Conservation (phyloP, 30 jellyfish, hydroid and myxozoan genomes). For the Pelagia noctiluca region DNA sequence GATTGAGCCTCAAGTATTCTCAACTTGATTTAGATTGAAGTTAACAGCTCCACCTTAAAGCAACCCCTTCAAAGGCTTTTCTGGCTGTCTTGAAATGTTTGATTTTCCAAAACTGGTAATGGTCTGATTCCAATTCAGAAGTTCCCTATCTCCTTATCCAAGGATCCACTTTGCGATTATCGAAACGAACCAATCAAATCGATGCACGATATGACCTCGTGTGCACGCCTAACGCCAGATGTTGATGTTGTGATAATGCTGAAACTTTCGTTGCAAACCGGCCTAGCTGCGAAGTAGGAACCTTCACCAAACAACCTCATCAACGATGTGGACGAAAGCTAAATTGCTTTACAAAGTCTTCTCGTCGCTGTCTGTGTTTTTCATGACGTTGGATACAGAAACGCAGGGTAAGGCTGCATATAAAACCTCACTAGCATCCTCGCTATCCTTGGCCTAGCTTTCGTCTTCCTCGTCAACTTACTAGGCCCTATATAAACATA, state of each 20-base stretch:
- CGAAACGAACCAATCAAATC: conserved; percentile 39
- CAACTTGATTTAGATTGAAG: too few relatives aligned
- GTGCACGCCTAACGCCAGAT: background rate
- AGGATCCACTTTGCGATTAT: conserved; percentile 16
- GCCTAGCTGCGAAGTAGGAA: conserved; percentile 3
- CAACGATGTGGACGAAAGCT: conserved; percentile 84
- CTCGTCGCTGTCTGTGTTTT: conserved; percentile 83
- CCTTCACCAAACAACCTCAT: background rate
- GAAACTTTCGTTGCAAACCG: background rate
- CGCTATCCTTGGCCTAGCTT: background rate
- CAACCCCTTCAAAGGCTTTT: too few relatives aligned
- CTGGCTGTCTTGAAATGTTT: too few relatives aligned
- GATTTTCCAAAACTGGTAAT: too few relatives aligned
- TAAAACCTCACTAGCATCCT: background rate
- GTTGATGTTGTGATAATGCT: background rate
- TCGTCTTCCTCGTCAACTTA: background rate
- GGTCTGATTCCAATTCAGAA: too few relatives aligned
- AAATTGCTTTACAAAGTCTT: conserved; percentile 81
- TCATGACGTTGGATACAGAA: conserved; percentile 87
- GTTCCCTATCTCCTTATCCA: background rate
- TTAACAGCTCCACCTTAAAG: too few relatives aligned
- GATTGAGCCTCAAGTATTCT: too few relatives aligned
- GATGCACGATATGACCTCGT: conserved; percentile 30
- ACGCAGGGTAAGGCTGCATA: conserved; percentile 50
- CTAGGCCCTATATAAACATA: background rate